A percentile compares a stretch with the other conserved stretches of the same genome.
Evolutionary conservation across 1,140 invertebrate species (phyloP).

Genomic region (Bursaphelenchus mucronatus): DNA sequence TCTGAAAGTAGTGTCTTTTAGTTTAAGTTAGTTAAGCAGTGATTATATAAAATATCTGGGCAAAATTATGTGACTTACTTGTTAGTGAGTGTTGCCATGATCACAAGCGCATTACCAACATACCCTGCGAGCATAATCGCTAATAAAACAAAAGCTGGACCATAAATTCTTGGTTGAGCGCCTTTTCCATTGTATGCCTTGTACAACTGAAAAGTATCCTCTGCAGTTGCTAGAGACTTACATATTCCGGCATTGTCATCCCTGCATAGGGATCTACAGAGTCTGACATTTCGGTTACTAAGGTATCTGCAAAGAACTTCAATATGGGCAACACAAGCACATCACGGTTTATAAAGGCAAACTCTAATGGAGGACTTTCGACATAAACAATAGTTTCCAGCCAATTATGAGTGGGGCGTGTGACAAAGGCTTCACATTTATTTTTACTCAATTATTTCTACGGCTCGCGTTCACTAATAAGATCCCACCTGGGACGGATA

Average conservation of each 20-base stretch:
- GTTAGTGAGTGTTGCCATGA: neutral
- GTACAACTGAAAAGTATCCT: constrained; percentile 8
- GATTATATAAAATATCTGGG: no score
- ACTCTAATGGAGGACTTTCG: no score
- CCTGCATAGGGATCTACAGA: neutral
- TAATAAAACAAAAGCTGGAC: constrained; percentile 1
- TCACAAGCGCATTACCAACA: constrained; percentile 8
- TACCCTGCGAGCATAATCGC: constrained; percentile 6
- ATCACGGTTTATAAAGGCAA: no score
- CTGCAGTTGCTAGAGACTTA: neutral
- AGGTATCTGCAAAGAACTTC: no score
- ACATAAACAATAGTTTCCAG: no score
- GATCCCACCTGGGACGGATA: no score
- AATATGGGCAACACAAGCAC: no score
- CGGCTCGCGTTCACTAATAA: no score
- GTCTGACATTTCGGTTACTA: no score
- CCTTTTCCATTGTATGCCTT: constrained; percentile 5
- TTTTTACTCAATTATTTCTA: no score
- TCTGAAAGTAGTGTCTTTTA: neutral
- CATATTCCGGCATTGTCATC: constrained; percentile 18
- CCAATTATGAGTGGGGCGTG: no score
- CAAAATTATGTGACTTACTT: constrained; percentile 2
- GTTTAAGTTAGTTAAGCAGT: neutral
- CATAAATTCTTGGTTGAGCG: neutral
- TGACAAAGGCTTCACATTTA: no score